Evolutionary conservation across 30 jellyfish, hydroid and myxozoan genomes (phyloP), one percentile per base, ranked within the genome.

Genomic region (Clytia hemisphaerica): DNA sequence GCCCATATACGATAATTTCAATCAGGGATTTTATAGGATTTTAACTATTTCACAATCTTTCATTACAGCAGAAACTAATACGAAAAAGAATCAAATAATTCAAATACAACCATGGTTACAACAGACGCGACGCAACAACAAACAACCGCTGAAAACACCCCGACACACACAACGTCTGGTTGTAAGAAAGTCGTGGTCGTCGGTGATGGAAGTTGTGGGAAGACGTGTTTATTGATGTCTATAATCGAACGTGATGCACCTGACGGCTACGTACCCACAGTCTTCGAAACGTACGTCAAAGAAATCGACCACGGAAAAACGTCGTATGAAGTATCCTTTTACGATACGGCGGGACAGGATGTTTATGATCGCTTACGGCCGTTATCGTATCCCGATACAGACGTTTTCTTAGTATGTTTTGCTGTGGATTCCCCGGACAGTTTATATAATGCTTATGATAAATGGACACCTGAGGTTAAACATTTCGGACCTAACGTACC

Each of bases 141-240:
- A n/a, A n/a, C n/a, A n/a, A n/a, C n/a, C n/a, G n/a, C n/a, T n/a
- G n/a, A n/a, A n/a, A n/a, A n/a, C n/a, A n/a, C n/a, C n/a, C n/a
- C n/a, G n/a, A n/a, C n/a, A n/a, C n/a, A n/a, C n/a, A n/a, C n/a
- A n/a, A n/a, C n/a, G n/a, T n/a, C n/a, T n/a, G n/a, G n/a, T 60
- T 64, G 95, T 28, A 92, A 92, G 77, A 92, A 92, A 49, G 60
- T 92, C 28, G 99, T 92, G 37, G 75, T 92, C 27, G 99, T 92
- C 63, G 99, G 99, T 18, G 99, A 92, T 77, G 99, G 99, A 48
- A 96, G 97, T 10, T 92, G 99, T 60, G 99, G 99, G 22, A 92
- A 92, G 75, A 92, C 99, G 22, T 92, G 95, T 67, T 82, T 92
- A 25, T 38, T 92, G 73, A 67, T 83, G 31, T 88, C 82, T 10